These are phyloP conservation scores for Arvicanthis niloticus DNA, from an alignment of 2,113 vertebrate genomes.

Conservation along the genomic window DNA sequence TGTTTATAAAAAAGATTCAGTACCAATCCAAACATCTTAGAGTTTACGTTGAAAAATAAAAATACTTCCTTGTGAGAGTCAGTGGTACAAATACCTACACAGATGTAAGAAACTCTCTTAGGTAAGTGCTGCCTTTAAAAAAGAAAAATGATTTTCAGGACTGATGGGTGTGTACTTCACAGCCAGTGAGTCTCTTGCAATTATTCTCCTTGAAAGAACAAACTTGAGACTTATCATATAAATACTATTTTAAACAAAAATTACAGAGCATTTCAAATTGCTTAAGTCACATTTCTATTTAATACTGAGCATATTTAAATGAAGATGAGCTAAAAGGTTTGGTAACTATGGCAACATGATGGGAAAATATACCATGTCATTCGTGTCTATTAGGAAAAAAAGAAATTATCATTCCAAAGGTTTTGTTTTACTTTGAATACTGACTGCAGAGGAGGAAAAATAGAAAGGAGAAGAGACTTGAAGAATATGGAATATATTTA, in stretches of 20 bases:
- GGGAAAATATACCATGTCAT: conserved; percentile 76
- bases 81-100: conserved; percentile 30
- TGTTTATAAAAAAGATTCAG: background rate
- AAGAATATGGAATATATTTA: background rate
- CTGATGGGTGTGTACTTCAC: conserved; percentile 53
- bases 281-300: conserved; percentile 71
- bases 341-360: conserved; percentile 79
- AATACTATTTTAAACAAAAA: conserved; percentile 77
- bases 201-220: conserved; percentile 61
- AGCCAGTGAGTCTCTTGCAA: background rate
- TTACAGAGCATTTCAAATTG: conserved; percentile 67
- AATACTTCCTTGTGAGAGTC: background rate
- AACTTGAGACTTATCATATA: conserved; percentile 62
- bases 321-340: conserved; percentile 68
- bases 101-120: conserved; percentile 43
- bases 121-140: background rate
- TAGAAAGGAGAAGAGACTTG: background rate
- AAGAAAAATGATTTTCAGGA: conserved; percentile 25
- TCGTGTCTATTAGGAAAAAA: conserved; percentile 72
- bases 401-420: conserved; percentile 65
- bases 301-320: conserved; percentile 76
- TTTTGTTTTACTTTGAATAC: conserved; percentile 68
- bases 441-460: conserved; percentile 34
- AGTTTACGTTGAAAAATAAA: conserved; percentile 9
- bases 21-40: conserved; percentile 21